These are phyloP conservation scores for Gymnarchus niloticus DNA, from an alignment of 2,113 vertebrate genomes.

Conservation along the genomic window DNA sequence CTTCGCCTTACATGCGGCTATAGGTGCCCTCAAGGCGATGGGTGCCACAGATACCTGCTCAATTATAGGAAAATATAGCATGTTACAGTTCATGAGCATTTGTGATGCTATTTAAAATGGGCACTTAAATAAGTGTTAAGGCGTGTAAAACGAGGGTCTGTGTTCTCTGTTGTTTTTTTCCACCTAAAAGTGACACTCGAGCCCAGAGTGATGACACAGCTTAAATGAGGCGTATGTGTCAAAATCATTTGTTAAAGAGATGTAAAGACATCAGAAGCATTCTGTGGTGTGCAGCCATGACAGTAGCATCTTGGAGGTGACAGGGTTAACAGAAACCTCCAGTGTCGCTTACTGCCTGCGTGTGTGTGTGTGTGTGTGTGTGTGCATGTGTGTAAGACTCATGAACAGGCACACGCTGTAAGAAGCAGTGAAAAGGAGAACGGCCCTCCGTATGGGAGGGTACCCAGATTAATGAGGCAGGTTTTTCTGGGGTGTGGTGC, in stretches of 20 bases:
- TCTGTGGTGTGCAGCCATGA: background rate
- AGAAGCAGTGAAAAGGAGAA: too few species aligned
- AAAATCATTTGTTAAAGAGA: slow-evolving; percentile 21
- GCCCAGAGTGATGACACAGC: slow-evolving; percentile 36
- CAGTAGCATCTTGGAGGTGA: background rate
- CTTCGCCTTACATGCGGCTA: background rate
- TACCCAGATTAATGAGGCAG: background rate
- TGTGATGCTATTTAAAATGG: slow-evolving; percentile 12
- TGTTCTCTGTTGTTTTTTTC: slow-evolving; percentile 32
- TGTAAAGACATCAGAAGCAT: background rate
- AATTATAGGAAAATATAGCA: background rate
- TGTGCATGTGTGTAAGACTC: background rate
- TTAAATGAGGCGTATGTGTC: slow-evolving; percentile 28
- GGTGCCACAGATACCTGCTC: background rate
- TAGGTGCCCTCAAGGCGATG: background rate
- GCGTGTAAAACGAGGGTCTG: slow-evolving; percentile 29
- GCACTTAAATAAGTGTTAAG: background rate
- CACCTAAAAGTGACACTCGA: slow-evolving; percentile 29
- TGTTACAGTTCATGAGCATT: too few species aligned
- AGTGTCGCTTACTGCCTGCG: background rate
- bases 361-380: slow-evolving; percentile 2
- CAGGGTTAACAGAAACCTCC: background rate
- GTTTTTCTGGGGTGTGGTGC: background rate
- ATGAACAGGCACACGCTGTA: too few species aligned
- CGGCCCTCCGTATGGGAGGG: background rate